phyloP scores from a whole-genome alignment of 2,797 vertebrate species.

The Choloepus didactylus region DNA sequence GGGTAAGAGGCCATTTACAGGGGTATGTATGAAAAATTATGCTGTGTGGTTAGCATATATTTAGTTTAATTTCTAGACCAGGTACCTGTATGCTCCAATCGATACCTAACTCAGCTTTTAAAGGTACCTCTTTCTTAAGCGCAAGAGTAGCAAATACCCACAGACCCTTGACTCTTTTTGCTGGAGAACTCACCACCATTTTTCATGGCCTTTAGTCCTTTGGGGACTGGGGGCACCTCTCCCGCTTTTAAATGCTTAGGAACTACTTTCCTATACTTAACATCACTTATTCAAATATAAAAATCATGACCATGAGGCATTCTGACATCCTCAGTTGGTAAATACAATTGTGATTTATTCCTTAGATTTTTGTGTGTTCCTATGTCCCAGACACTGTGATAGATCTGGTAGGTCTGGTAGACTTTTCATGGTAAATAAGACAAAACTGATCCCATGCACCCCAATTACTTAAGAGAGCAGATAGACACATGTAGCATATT shows the following conservation, averaged over 20 bases:
- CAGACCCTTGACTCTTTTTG: background rate
- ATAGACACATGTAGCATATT: background rate
- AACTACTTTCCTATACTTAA: background rate
- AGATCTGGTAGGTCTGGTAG: background rate
- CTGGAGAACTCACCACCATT: background rate
- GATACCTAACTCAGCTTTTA: background rate
- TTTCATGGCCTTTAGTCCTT: background rate
- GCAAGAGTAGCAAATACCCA: background rate
- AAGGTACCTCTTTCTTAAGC: background rate
- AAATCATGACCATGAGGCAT: background rate
- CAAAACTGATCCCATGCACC: background rate
- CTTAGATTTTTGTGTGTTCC: background rate
- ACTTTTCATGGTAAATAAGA: background rate
- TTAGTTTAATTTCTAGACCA: background rate
- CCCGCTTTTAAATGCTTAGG: background rate
- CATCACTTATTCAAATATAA: background rate
- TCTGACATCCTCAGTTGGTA: background rate
- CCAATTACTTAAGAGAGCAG: background rate
- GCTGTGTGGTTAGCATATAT: background rate
- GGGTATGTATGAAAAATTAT: too few species aligned
- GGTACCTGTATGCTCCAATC: background rate
- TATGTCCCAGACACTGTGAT: background rate
- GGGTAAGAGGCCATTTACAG: background rate
- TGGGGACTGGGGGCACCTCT: background rate
- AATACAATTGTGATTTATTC: background rate